Evolutionary conservation across 2,113 vertebrate genomes (phyloP).

Genomic region (Sialia sialis): DNA sequence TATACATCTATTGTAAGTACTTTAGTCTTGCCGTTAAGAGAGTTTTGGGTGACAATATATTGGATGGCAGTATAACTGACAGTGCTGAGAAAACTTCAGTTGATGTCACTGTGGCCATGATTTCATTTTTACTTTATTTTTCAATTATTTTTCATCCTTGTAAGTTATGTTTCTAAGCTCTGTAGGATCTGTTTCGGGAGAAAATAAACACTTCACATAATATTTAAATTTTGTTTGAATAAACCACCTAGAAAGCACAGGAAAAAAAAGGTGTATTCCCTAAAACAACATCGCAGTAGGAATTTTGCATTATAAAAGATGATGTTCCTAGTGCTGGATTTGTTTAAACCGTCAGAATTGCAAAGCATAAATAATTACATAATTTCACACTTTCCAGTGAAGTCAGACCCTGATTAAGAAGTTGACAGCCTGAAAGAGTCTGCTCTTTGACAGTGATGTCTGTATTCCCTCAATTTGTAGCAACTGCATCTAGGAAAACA

Average conservation of each 20-base stretch:
- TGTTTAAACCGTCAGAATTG: conserved; percentile 29
- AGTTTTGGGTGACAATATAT: not conserved
- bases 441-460: conserved; percentile 6
- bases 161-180: not conserved
- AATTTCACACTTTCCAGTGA: conserved; percentile 37
- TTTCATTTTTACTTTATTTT: not conserved
- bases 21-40: not conserved
- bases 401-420: conserved; percentile 48
- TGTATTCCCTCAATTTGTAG: conserved; percentile 9
- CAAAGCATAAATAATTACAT: conserved; percentile 43
- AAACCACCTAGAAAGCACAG: not conserved
- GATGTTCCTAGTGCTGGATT: conserved; percentile 3
- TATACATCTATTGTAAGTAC: not conserved
- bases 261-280: not conserved
- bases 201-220: not conserved
- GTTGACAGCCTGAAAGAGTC: conserved; percentile 22
- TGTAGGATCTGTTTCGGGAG: not conserved
- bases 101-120: not conserved
- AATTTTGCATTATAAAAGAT: conserved; percentile 31
- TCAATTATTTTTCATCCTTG: not conserved
- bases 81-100: not conserved
- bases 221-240: not conserved
- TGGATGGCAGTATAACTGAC: not conserved
- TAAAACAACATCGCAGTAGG: not conserved
- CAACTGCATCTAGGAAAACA: not conserved